phyloP scores from a whole-genome alignment of 2,888 invertebrate species.

The Ptycholaimellus sp. region DNA sequence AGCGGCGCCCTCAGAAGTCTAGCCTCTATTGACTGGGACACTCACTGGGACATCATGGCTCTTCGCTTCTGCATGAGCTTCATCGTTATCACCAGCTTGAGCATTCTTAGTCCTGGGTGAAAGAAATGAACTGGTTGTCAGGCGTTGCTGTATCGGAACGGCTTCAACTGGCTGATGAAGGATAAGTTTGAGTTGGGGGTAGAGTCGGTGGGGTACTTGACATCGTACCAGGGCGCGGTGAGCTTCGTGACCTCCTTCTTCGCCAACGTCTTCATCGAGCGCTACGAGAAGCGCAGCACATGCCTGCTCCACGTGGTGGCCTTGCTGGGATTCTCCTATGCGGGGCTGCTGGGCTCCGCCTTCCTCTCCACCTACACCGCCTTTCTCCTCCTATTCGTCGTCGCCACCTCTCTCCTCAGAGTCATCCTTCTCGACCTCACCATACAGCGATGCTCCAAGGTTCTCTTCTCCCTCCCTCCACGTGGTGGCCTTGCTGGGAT shows the following conservation, averaged over 20 bases:
- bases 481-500: not conserved
- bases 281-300: not conserved
- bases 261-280: not conserved
- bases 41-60: slow-evolving; percentile 4
- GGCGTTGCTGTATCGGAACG: slow-evolving; percentile 2
- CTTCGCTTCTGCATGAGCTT: slow-evolving; percentile 1
- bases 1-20: too few relatives aligned
- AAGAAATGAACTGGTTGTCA: too few relatives aligned
- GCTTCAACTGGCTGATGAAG: slow-evolving; percentile 1
- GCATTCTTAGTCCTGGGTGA: too few relatives aligned
- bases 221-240: slow-evolving; percentile 3
- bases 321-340: not conserved
- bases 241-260: not conserved
- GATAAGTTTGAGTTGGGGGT: not conserved
- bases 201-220: not conserved
- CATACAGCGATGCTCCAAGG: not conserved
- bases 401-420: slow-evolving; percentile 3
- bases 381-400: not conserved
- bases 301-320: not conserved
- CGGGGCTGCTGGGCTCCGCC: not conserved
- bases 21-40: slow-evolving; percentile 3
- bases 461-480: too few relatives aligned
- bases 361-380: not conserved
- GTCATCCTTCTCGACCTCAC: slow-evolving; percentile 3
- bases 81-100: too few relatives aligned